Evolutionary conservation across 2,797 vertebrate genomes (phyloP).

Genomic region (Lutjanus campechanus): DNA sequence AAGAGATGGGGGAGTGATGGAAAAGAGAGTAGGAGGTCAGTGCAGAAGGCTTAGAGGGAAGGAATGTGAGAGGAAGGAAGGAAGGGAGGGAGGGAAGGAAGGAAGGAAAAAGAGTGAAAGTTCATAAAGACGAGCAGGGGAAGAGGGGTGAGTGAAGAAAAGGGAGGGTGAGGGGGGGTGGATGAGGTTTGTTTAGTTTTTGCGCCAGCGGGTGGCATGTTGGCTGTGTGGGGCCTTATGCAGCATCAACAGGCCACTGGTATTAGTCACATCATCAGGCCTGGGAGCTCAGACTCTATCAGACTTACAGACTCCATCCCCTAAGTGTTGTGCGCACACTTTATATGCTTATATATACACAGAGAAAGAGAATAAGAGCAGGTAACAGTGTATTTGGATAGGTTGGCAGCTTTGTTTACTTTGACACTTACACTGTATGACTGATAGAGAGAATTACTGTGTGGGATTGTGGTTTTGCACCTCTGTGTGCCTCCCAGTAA

Average conservation of each 20-base stretch:
- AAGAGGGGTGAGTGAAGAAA: slow-evolving; percentile 31
- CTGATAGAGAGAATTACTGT: slow-evolving; percentile 69
- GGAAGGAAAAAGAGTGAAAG: slow-evolving; percentile 44
- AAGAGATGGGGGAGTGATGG: slow-evolving; percentile 28
- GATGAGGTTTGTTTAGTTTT: slow-evolving; percentile 64
- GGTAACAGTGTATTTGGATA: slow-evolving; percentile 69
- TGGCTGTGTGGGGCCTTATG: slow-evolving; percentile 59
- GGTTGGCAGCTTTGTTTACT: slow-evolving; percentile 68
- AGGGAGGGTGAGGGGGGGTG: slow-evolving; percentile 13
- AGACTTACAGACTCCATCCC: slow-evolving; percentile 69
- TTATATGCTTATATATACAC: slow-evolving; percentile 62
- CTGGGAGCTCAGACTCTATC: slow-evolving; percentile 39
- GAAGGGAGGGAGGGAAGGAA: slow-evolving; percentile 34
- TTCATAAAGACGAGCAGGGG: slow-evolving; percentile 50
- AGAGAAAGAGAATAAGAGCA: slow-evolving; percentile 57
- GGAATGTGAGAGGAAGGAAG: slow-evolving; percentile 50
- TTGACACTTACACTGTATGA: slow-evolving; percentile 70
- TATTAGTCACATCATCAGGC: slow-evolving; percentile 57
- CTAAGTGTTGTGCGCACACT: slow-evolving; percentile 66
- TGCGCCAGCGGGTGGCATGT: slow-evolving; percentile 62
- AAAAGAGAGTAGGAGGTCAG: slow-evolving; percentile 51
- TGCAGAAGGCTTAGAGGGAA: slow-evolving; percentile 41
- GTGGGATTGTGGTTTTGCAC: slow-evolving; percentile 57
- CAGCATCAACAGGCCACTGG: slow-evolving; percentile 56
- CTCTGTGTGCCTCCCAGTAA: slow-evolving; percentile 54